Base-by-base conservation (phyloP, 30 jellyfish, hydroid and myxozoan genomes). In the Aurelia coerulea region DNA sequence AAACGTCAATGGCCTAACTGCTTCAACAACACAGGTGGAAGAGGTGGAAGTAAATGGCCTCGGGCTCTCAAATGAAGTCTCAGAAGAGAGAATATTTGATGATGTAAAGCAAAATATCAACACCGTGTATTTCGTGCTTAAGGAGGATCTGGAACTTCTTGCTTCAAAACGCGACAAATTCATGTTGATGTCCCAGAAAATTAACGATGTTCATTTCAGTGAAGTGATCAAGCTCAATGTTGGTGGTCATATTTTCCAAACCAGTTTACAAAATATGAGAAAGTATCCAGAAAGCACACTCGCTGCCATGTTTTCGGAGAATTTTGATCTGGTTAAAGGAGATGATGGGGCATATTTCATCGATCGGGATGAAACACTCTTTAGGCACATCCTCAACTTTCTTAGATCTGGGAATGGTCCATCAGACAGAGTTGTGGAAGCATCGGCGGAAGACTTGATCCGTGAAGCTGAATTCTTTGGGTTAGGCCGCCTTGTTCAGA, bases 301-400 rank as follows among this genome's bases (percentile, higher is more conserved):
- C 14, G 90, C 86, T 64, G 90, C 54, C 18, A 79, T 79, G 90
- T 79, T 79, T 14, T 79, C 90, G 9, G 90, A 85, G 37, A 59
- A 85, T 16, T 85, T 60, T 52, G 67, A 58, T 14, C 35, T 58
- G 17, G 54, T 42, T 8, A 79, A 64, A 34, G 75, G 62, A 15
- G 90, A 79, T 23, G 90, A 79, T 16, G 56, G 56, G 56, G 56
- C 56, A 7, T 46, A 46, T 46, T 46, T 46, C 56, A 46, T 46
- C 12, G 56, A 46, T 49, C 90, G 90, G 39, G 90, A 79, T 79
- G 90, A 87, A 18, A 64, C 90, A n/a, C 84, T 63, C 62, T 79
- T 79, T 37, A 73, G 90, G 19, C 66, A 79, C 59, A 79, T 79
- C 31, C 54, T 79, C n/a, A 79, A 79, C 54, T 79, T 46, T 23